Evolutionary conservation across 2,888 invertebrate genomes (phyloP), one percentile per base, ranked within the genome.

Genomic region (Sphaerophoria taeniata): DNA sequence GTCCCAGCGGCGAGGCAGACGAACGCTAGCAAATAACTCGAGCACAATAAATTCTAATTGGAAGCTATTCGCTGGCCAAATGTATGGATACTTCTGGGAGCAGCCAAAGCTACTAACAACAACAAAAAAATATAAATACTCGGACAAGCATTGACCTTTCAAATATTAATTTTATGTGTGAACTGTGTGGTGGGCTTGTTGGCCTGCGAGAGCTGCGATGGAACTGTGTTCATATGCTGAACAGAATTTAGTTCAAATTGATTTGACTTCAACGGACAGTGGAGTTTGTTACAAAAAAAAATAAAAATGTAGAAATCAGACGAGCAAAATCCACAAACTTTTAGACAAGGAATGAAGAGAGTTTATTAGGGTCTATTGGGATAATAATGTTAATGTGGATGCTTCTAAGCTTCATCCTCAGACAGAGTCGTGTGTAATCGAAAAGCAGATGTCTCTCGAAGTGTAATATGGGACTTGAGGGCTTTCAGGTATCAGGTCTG

Each of bases 41-140:
- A 69, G 43, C 81, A 85, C 76, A 81, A 85, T 85, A 81, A 85
- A 85, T 85, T 85, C 81, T 81, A 85, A 85, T 85, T 85, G 85
- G 76, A 73, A 72, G 63, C 67, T 72, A 81, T 85, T 85, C 76
- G 76, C 76, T 81, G 63, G 73, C 65, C 65, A 65, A 16, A 65
- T 65, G 63, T 45, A 61, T 51, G n/a, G 36, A 51, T 65, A 51
- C 65, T 16, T 36, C 51, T 65, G 45, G 36, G 43, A 47, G 11
- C 61, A 61, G 16, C 71, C 34, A n/a, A n/a, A n/a, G n/a, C n/a
- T n/a, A 16, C 14, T 39, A 31, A 3, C 61, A 61, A 33, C 71
- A 58, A 16, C 14, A 60, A 31, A 3, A 51, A 60, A 39, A 31
- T 4, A 51, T 43, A 36, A 60, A 72, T 69, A 80, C 72, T 58